Evolutionary conservation across 2,797 vertebrate species (phyloP).

Genomic region (Ispidina picta): DNA sequence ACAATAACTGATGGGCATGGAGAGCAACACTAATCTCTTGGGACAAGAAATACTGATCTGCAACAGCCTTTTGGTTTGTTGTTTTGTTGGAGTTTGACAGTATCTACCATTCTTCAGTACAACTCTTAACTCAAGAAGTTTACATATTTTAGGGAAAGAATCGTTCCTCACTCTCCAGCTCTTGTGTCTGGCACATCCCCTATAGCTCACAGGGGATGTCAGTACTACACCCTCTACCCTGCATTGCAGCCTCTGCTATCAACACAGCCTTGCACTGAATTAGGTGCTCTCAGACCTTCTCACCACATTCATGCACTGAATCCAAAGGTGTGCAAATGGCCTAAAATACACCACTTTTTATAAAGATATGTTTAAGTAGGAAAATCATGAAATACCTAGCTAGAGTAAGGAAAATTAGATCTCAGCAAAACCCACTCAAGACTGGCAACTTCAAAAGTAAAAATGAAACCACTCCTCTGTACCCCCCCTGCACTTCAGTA

Average conservation of each 20-base stretch:
- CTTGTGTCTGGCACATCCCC: neutral
- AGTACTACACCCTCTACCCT: neutral
- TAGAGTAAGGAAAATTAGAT: neutral
- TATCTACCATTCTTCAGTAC: neutral
- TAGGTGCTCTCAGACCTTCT: neutral
- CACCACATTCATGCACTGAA: neutral
- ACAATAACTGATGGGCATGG: neutral
- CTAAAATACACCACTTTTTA: neutral
- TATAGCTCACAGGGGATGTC: neutral
- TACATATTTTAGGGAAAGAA: neutral
- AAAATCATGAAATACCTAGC: neutral
- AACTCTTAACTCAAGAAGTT: neutral
- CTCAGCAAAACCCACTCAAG: neutral
- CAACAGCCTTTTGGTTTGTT: neutral
- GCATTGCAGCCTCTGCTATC: accelerated
- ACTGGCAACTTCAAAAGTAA: neutral
- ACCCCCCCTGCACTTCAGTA: neutral
- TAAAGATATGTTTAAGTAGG: neutral
- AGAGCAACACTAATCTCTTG: accelerated
- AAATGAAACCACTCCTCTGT: neutral
- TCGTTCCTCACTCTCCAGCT: neutral
- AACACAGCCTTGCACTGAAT: neutral
- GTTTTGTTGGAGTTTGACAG: neutral
- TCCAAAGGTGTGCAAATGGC: accelerated
- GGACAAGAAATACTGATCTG: neutral